Evolutionary conservation across 2,797 vertebrate genomes (phyloP).

Genomic region (Echiichthys vipera): DNA sequence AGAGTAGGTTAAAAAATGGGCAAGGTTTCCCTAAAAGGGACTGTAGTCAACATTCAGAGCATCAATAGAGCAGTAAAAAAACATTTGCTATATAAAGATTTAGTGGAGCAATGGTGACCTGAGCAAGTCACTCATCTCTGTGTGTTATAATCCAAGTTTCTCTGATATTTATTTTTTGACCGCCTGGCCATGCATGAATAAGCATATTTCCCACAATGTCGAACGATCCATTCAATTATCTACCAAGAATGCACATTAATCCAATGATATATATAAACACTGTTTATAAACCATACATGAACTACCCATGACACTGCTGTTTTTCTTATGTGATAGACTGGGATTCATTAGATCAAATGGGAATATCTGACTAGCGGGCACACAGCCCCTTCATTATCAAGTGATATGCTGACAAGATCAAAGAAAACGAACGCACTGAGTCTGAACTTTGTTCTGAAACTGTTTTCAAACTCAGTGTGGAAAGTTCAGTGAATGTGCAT

Average conservation of each 20-base stretch:
- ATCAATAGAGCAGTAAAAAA: too few relatives aligned
- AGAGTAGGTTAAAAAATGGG: too few relatives aligned
- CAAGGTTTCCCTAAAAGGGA: too few relatives aligned
- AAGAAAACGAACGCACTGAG: constrained; percentile 34
- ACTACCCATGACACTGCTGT: constrained; percentile 1
- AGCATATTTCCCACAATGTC: not conserved
- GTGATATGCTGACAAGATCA: constrained; percentile 65
- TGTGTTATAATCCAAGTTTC: too few relatives aligned
- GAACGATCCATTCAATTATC: not conserved
- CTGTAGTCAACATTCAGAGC: too few relatives aligned
- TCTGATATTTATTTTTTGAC: too few relatives aligned
- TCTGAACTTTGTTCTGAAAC: constrained; percentile 54
- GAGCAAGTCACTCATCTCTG: too few relatives aligned
- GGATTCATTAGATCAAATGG: constrained; percentile 56
- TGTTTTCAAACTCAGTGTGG: constrained; percentile 24
- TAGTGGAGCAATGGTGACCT: too few relatives aligned
- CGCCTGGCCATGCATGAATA: too few relatives aligned
- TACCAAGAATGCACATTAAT: not conserved
- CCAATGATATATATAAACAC: not conserved
- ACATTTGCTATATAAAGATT: too few relatives aligned
- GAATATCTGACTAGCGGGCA: constrained; percentile 41
- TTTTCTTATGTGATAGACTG: constrained; percentile 34
- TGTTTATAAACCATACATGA: constrained; percentile 5
- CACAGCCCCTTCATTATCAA: constrained; percentile 47
- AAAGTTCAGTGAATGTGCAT: constrained; percentile 42